Conservation (phyloP, 2,797 vertebrate genomes). For the Sebastes glaucus region DNA sequence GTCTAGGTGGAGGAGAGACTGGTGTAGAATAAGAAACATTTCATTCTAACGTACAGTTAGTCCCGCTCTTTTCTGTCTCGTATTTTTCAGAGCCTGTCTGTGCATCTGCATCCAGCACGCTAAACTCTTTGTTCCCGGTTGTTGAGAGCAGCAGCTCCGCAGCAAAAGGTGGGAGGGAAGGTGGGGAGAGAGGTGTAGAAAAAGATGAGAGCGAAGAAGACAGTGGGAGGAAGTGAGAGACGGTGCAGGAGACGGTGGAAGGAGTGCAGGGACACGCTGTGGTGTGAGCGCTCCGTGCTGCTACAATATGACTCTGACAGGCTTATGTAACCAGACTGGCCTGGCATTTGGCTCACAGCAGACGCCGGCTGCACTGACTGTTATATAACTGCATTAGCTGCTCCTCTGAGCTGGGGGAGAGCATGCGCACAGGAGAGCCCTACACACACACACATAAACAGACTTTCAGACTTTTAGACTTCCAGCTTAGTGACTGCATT, state of each 20-base stretch:
- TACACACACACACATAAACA: conserved; percentile 4
- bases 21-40: background rate
- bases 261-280: conserved; percentile 65
- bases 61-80: conserved; percentile 22
- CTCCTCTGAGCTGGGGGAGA: conserved; percentile 72
- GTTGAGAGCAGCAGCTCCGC: conserved; percentile 38
- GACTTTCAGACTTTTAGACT: conserved; percentile 38
- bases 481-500: conserved; percentile 33
- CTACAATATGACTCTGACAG: conserved; percentile 82
- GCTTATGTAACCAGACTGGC: conserved; percentile 84
- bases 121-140: conserved; percentile 56
- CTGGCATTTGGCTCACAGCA: conserved; percentile 84
- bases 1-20: background rate
- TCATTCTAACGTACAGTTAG: background rate
- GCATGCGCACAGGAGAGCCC: conserved; percentile 70
- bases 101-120: conserved; percentile 49
- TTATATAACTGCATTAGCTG: conserved; percentile 87
- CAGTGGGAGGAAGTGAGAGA: conserved; percentile 68
- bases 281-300: conserved; percentile 72
- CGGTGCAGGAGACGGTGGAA: conserved; percentile 54
- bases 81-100: conserved; percentile 32
- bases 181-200: conserved; percentile 3
- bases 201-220: conserved; percentile 29
- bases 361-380: conserved; percentile 80
- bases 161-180: conserved; percentile 20